Evolutionary conservation across 2,113 vertebrate species (phyloP), one percentile per base, ranked within the genome.

Genomic region (Aldabrachelys gigantea): DNA sequence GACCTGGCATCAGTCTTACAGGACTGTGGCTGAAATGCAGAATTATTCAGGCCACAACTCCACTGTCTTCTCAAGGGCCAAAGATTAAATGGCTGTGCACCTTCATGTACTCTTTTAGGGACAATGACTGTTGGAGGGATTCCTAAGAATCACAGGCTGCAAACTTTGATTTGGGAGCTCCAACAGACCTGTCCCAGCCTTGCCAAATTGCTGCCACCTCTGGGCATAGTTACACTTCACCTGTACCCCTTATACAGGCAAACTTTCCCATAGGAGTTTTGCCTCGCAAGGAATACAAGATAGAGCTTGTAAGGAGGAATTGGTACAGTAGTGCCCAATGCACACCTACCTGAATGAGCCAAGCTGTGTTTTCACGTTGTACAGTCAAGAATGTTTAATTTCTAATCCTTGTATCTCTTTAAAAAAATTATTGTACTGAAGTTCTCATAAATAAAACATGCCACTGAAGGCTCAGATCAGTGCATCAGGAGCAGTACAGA

Each of bases 371-470:
- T 97, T 94, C 90, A 91, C 92, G 84, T 95, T 8, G 0, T 3
- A 2, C 81, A 80, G 93, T 94, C 94, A 91, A 92, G 50, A 84
- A 83, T 95, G 84, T 92, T 93, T 95, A 89, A 92, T 96, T 95
- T 72, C 95, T 94, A 94, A 94, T 91, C 65, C 89, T 11, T 1
- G 24, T 14, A 29, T 25, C 41, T 8, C 27, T 78, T 47, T 27
- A 1, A 35, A 50, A 93, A 75, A 76, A 86, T 53, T 57, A 17
- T 2, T 11, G 19, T 92, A 84, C 54, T 75, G 92, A 96, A 87
- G 56, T 91, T 90, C 85, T 95, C 84, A 95, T 96, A 95, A 96
- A 96, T 96, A 95, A 97, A 84, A 91, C 85, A 93, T 95, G 85
- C 75, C 5, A 2, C 47, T 0, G 1, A 90, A 82, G 80, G 88